Percentiles rank a stretch among this genome's conserved stretches.
Conservation (phyloP, 2,888 invertebrate species). For the Athalia circularis region DNA sequence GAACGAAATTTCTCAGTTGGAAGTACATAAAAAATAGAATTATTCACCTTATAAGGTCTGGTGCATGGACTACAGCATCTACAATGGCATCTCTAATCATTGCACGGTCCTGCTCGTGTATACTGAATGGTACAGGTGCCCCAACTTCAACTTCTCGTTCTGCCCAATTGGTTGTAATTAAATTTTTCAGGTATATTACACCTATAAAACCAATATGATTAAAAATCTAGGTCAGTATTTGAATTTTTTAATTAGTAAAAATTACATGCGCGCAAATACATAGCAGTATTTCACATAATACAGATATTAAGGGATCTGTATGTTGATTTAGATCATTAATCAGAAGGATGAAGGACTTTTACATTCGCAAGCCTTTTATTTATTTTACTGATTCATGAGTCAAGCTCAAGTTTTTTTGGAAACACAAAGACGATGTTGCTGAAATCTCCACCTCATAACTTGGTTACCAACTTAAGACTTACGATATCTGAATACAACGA, state of each 20-base stretch:
- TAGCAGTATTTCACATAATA: no score
- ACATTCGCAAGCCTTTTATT: no score
- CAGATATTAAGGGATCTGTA: no score
- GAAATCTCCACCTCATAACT: no score
- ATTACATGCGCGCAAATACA: no score
- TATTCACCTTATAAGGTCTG: slow-evolving; percentile 83
- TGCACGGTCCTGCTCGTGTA: slow-evolving; percentile 97
- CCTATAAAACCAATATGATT: slow-evolving; percentile 70
- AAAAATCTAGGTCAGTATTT: not conserved
- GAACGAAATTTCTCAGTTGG: slow-evolving; percentile 14
- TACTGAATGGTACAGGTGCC: slow-evolving; percentile 86
- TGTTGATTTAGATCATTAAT: no score
- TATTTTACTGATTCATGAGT: no score
- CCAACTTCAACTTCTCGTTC: slow-evolving; percentile 86
- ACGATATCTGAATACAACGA: no score
- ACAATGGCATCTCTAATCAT: slow-evolving; percentile 95
- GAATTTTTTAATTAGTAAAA: not conserved
- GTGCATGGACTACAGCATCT: slow-evolving; percentile 96
- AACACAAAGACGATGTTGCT: no score
- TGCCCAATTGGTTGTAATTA: slow-evolving; percentile 92
- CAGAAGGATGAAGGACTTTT: no score
- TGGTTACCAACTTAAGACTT: no score
- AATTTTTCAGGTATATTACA: slow-evolving; percentile 97
- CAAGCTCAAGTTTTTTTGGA: no score
- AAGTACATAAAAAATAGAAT: slow-evolving; percentile 3